phyloP scores from a whole-genome alignment of 2,113 vertebrate genomes.

The Pseudorasbora parva region DNA sequence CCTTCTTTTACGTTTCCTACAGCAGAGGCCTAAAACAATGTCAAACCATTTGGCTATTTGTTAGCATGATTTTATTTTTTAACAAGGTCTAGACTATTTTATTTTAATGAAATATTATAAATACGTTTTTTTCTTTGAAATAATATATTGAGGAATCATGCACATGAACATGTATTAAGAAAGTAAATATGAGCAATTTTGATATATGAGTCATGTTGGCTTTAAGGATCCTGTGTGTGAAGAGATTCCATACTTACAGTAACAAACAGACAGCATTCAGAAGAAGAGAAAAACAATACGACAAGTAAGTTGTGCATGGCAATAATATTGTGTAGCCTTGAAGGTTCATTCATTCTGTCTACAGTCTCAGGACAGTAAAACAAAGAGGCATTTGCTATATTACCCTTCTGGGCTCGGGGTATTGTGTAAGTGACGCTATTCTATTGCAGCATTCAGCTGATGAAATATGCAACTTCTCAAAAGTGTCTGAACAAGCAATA shows the following conservation, averaged over 20 bases:
- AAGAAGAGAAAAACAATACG: conserved; percentile 10
- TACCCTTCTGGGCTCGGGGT: background rate
- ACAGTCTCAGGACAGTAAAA: conserved; percentile 9
- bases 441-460: background rate
- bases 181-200: background rate
- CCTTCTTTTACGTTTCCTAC: too few species aligned
- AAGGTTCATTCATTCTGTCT: conserved; percentile 8
- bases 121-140: background rate
- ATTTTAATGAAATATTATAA: background rate
- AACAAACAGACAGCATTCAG: background rate
- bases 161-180: background rate
- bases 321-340: background rate
- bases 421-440: background rate
- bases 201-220: background rate
- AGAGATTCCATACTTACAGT: conserved; percentile 18
- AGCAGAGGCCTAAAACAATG: too few species aligned
- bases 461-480: conserved; percentile 33
- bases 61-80: background rate
- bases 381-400: conserved; percentile 1
- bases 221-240: conserved; percentile 16
- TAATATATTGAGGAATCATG: background rate
- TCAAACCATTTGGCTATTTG: background rate
- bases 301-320: conserved; percentile 16
- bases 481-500: conserved; percentile 36
- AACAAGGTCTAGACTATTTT: background rate